Evolutionary conservation across 35 echinoderm and acorn worm species (phyloP).

Genomic region (Heliocidaris tuberculata): DNA sequence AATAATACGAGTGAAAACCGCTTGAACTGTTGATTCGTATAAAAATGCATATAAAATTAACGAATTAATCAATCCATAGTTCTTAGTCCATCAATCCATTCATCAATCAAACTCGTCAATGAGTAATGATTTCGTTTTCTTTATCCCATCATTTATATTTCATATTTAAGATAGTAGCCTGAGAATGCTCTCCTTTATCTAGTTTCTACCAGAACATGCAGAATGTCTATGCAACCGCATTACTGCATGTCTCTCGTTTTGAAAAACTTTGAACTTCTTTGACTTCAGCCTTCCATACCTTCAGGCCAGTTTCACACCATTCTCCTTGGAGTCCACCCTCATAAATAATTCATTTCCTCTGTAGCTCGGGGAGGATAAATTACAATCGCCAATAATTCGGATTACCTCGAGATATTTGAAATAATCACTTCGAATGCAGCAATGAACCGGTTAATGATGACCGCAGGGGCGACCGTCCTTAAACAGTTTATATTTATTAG

Average conservation of each 20-base stretch:
- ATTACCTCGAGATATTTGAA: conserved; percentile 11
- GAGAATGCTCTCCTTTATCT: too few species aligned
- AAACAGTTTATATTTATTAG: too few species aligned
- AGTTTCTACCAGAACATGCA: too few species aligned
- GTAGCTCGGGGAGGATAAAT: neutral
- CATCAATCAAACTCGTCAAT: neutral
- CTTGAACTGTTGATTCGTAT: too few species aligned
- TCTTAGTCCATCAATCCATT: neutral
- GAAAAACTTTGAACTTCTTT: neutral
- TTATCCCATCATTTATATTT: neutral
- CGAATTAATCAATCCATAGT: too few species aligned
- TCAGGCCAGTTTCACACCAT: neutral
- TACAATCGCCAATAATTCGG: neutral
- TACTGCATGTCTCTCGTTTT: neutral
- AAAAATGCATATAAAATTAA: too few species aligned
- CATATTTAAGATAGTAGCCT: too few species aligned
- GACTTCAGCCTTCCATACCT: neutral
- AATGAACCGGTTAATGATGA: too few species aligned
- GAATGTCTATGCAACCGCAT: neutral
- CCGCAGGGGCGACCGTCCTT: too few species aligned
- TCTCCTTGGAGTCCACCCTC: neutral
- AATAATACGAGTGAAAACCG: too few species aligned
- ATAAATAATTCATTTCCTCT: neutral
- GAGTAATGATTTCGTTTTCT: neutral
- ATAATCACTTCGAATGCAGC: neutral